These are phyloP conservation scores for Oxyura jamaicensis DNA, from an alignment of 2,113 vertebrate genomes.

Conservation along the genomic window DNA sequence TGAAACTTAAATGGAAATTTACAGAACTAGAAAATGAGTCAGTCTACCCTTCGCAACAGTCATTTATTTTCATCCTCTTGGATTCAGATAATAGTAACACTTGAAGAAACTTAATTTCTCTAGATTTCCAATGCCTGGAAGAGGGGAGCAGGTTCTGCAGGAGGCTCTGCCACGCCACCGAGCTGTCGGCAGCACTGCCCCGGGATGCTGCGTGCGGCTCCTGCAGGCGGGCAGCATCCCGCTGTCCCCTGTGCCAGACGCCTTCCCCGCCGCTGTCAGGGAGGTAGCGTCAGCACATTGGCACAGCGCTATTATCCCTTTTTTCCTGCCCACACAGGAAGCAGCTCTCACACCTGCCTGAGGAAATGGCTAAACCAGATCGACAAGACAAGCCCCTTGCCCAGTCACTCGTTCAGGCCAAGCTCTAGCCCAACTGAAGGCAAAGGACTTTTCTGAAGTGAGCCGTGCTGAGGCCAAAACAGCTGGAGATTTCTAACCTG, in stretches of 20 bases:
- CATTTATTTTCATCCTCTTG: conserved; percentile 8
- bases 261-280: accelerated
- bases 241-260: not conserved
- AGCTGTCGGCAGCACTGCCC: accelerated
- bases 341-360: accelerated
- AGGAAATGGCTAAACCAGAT: accelerated
- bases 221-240: not conserved
- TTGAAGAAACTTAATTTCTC: conserved; percentile 14
- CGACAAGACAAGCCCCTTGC: not conserved
- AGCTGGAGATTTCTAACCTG: not conserved
- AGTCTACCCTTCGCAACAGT: conserved; percentile 51
- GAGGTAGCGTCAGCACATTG: too few species aligned
- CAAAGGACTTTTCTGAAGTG: not conserved
- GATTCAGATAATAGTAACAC: conserved; percentile 41
- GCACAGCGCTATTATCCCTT: not conserved
- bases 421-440: not conserved
- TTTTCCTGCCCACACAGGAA: not conserved
- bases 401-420: accelerated
- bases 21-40: conserved; percentile 62
- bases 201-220: not conserved
- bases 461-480: accelerated
- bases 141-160: not conserved
- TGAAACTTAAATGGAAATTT: conserved; percentile 63
- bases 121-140: not conserved
- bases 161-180: accelerated